A percentile compares a stretch with the other conserved stretches of the same genome.
phyloP scores from a whole-genome alignment of 2,113 vertebrate genomes.

The Callospermophilus lateralis region DNA sequence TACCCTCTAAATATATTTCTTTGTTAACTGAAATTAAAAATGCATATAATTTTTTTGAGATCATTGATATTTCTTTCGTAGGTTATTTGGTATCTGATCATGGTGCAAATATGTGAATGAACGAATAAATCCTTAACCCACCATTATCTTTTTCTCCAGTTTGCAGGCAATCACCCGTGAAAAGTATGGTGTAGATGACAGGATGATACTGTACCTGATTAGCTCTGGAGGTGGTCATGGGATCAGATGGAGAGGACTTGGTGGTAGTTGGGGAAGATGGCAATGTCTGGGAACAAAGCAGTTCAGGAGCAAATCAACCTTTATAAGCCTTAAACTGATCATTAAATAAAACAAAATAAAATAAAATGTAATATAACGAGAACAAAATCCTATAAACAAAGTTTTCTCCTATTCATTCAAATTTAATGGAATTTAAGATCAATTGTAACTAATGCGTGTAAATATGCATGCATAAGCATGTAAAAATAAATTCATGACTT shows the following conservation, averaged over 20 bases:
- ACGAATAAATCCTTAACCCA: constrained; percentile 91
- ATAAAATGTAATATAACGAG: constrained; percentile 90
- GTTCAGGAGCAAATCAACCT: constrained; percentile 95
- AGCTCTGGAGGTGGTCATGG: constrained; percentile 96
- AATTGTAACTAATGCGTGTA: constrained; percentile 90
- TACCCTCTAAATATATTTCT: constrained; percentile 38
- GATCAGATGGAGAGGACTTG: constrained; percentile 96
- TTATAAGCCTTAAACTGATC: constrained; percentile 92
- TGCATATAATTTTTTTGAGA: constrained; percentile 73
- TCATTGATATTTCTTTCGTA: constrained; percentile 76
- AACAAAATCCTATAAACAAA: constrained; percentile 89
- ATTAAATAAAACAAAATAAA: constrained; percentile 90
- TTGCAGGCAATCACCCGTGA: constrained; percentile 90
- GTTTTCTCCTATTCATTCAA: constrained; percentile 88
- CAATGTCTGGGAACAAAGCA: constrained; percentile 97
- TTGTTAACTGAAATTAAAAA: constrained; percentile 73
- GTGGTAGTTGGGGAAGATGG: constrained; percentile 96
- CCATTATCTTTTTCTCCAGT: constrained; percentile 90
- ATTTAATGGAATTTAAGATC: constrained; percentile 92
- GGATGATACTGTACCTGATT: constrained; percentile 96
- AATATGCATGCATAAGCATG: constrained; percentile 91
- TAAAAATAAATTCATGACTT: constrained; percentile 91
- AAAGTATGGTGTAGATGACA: constrained; percentile 93
- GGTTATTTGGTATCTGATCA: constrained; percentile 82
- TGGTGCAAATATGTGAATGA: constrained; percentile 90